Percentiles rank a stretch among this genome's conserved stretches.
These are phyloP conservation scores for Halcyon badia DNA, from an alignment of 2,797 vertebrate genomes.

Conservation along the genomic window DNA sequence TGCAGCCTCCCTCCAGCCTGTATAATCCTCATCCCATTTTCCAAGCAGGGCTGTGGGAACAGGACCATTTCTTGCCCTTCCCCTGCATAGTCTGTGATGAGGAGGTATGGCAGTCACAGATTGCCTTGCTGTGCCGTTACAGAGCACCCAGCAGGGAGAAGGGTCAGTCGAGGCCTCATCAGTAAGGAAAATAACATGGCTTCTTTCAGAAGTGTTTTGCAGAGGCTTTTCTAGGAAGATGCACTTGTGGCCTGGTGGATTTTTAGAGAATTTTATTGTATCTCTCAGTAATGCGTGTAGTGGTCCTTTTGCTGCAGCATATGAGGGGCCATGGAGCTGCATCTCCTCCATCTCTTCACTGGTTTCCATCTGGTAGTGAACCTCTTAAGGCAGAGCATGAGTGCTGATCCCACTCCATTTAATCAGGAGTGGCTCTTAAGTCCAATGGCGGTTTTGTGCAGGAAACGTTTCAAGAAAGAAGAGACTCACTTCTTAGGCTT, in stretches of 20 bases:
- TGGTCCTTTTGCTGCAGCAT: background rate
- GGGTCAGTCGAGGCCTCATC: background rate
- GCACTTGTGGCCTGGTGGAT: background rate
- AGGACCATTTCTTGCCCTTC: background rate
- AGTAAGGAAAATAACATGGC: background rate
- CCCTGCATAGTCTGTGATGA: fast-evolving
- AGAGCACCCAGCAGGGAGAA: background rate
- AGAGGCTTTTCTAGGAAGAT: background rate
- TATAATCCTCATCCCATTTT: background rate
- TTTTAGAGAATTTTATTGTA: background rate
- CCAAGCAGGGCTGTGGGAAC: background rate
- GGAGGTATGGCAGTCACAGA: background rate
- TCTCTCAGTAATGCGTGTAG: background rate
- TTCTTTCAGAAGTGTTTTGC: background rate
- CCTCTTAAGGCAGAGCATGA: background rate
- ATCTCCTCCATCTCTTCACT: background rate
- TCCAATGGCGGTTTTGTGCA: background rate
- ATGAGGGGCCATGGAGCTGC: background rate
- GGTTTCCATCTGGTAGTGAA: background rate
- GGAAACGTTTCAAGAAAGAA: background rate
- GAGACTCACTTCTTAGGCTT: background rate
- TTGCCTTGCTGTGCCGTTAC: background rate
- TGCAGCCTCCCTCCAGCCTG: background rate
- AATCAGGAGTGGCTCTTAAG: background rate
- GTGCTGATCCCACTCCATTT: background rate